Conservation (phyloP, 2,797 vertebrate genomes). For the Halcyon chelicuti region DNA sequence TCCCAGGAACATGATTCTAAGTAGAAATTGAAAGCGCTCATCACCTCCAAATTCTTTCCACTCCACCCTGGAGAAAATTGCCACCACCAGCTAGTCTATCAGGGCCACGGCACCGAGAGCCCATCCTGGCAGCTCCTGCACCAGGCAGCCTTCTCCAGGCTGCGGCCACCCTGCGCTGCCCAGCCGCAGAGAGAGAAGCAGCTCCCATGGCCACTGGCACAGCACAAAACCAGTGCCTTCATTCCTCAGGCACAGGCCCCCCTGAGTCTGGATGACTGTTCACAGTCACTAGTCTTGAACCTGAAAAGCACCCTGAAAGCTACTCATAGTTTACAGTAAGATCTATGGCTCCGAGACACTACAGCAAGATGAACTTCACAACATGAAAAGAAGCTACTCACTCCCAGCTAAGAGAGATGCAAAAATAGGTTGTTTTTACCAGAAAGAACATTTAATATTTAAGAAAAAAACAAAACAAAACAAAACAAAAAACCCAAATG, state of each 20-base stretch:
- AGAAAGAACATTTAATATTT: background rate
- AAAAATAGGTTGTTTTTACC: background rate
- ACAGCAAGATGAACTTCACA: background rate
- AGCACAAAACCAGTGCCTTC: background rate
- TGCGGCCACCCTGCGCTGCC: background rate
- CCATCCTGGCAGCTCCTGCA: background rate
- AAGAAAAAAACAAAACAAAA: background rate
- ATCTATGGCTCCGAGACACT: background rate
- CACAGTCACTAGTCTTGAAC: too few species aligned
- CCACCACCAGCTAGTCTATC: background rate
- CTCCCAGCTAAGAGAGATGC: background rate
- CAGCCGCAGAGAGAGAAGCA: background rate
- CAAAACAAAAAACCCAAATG: background rate
- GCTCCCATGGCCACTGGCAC: background rate
- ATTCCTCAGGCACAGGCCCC: background rate
- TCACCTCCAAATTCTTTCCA: background rate
- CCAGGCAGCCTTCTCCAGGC: background rate
- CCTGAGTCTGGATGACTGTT: background rate
- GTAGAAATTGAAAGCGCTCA: background rate
- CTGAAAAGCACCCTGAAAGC: background rate
- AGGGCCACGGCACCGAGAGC: background rate
- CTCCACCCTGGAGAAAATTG: background rate
- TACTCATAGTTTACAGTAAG: background rate
- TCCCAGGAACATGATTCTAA: background rate
- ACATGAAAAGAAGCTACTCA: background rate